Conservation (phyloP, 2,888 invertebrate genomes). For the Polylopha cassiicola region DNA sequence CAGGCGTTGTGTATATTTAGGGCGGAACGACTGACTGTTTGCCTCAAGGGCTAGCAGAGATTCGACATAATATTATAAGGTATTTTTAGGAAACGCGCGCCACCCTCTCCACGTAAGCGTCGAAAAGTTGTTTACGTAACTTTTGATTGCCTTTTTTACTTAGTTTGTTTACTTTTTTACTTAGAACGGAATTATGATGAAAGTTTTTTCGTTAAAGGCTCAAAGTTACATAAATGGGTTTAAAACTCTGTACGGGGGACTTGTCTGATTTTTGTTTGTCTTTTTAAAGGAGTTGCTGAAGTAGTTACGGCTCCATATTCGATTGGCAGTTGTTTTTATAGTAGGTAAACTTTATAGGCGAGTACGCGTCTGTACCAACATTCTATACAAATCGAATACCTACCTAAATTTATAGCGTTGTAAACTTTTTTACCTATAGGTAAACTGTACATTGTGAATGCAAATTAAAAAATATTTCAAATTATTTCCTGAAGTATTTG, state of each 20-base stretch:
- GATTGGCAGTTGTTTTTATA: too few species aligned
- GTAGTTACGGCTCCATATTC: conserved; percentile 3
- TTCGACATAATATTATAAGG: conserved; percentile 52
- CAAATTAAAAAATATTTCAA: too few species aligned
- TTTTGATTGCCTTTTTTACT: conserved; percentile 71
- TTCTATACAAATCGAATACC: too few species aligned
- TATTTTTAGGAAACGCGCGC: conserved; percentile 35
- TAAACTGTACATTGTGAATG: too few species aligned
- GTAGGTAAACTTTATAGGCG: too few species aligned
- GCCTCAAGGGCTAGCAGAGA: conserved; percentile 37
- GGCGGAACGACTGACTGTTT: conserved; percentile 29
- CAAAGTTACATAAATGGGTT: conserved; percentile 64
- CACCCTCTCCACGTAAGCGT: conserved; percentile 51
- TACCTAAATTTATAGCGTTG: too few species aligned
- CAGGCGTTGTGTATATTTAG: conserved; percentile 37
- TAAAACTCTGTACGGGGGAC: conserved; percentile 41
- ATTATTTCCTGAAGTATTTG: too few species aligned
- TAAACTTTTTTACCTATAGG: too few species aligned
- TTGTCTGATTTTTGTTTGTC: conserved; percentile 49
- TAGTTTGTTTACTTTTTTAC: conserved; percentile 68
- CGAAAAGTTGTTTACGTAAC: conserved; percentile 67
- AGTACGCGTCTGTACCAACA: too few species aligned
- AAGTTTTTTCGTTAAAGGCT: conserved; percentile 69
- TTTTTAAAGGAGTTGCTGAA: conserved; percentile 26
- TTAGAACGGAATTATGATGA: conserved; percentile 63